These are phyloP conservation scores for Drosophila auraria DNA, from an alignment of 1,140 invertebrate genomes.

Conservation along the genomic window DNA sequence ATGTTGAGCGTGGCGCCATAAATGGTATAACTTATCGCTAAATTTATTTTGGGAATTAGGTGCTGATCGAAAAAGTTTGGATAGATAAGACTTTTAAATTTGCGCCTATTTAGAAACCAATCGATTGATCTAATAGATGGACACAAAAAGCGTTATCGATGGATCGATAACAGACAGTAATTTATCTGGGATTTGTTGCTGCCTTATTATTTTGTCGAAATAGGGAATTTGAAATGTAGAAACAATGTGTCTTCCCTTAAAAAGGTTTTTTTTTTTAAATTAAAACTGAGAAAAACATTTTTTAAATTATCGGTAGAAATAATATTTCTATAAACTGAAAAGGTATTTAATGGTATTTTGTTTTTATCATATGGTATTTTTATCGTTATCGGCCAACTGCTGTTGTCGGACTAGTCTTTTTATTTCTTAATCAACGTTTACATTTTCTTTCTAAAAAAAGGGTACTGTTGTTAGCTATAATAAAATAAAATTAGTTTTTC, in stretches of 20 bases:
- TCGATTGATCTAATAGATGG: constrained; percentile 4
- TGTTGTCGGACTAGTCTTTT: not conserved
- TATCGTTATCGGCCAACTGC: not conserved
- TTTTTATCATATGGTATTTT: not conserved
- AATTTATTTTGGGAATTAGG: not conserved
- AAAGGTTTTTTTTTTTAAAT: too few species aligned
- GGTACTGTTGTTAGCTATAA: not conserved
- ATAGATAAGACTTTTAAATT: constrained; percentile 3
- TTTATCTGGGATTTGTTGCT: constrained; percentile 1
- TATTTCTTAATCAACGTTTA: not conserved
- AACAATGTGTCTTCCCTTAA: too few species aligned
- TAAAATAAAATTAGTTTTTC: not conserved
- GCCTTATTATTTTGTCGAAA: not conserved
- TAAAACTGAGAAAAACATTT: not conserved
- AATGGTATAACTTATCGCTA: not conserved
- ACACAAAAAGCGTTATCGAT: constrained; percentile 6
- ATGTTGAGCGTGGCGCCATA: not conserved
- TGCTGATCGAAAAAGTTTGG: not conserved
- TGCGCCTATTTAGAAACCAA: not conserved
- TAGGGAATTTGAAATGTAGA: too few species aligned
- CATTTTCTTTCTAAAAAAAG: not conserved
- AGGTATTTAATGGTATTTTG: not conserved
- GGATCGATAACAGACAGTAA: not conserved
- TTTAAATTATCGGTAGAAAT: not conserved
- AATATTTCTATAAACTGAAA: not conserved